A percentile compares a stretch with the other conserved stretches of the same genome.
Conservation (phyloP, 2,113 vertebrate species). For the Planiliza haematocheilus region DNA sequence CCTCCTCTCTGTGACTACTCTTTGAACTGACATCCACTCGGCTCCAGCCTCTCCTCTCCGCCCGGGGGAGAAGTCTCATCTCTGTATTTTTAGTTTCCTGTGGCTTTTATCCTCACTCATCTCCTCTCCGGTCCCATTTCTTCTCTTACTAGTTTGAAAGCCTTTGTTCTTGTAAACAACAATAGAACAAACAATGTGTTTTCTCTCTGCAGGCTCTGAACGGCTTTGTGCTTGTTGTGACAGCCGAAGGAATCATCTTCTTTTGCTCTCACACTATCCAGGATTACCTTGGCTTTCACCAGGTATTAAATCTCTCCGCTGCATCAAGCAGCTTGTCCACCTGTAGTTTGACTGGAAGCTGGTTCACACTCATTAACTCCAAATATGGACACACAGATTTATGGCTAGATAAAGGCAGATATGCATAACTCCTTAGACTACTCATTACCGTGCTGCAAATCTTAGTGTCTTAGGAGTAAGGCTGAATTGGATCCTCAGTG, state of each 20-base stretch:
- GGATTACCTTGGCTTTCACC: conserved; percentile 86
- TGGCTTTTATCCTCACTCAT: background rate
- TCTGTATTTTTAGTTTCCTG: background rate
- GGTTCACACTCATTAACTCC: background rate
- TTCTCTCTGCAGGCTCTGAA: conserved; percentile 78
- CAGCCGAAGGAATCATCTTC: conserved; percentile 81
- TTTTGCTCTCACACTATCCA: conserved; percentile 84
- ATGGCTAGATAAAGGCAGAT: no score
- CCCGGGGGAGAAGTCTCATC: conserved; percentile 24
- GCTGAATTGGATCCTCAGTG: no score
- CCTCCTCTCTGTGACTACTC: conserved; percentile 13
- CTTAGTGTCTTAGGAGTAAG: no score
- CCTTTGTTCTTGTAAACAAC: background rate
- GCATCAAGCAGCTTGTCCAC: no score
- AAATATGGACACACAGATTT: no score
- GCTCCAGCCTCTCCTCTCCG: conserved; percentile 9
- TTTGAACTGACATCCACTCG: conserved; percentile 11
- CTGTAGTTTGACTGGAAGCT: background rate
- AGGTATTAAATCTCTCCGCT: conserved; percentile 65
- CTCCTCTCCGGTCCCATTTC: background rate
- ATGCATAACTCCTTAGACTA: no score
- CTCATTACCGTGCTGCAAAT: no score
- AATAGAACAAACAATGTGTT: background rate
- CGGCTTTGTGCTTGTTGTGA: conserved; percentile 84
- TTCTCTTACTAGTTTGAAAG: background rate